Evolutionary conservation across 1,140 invertebrate species (phyloP).

Genomic region (Brachystomella parvula): DNA sequence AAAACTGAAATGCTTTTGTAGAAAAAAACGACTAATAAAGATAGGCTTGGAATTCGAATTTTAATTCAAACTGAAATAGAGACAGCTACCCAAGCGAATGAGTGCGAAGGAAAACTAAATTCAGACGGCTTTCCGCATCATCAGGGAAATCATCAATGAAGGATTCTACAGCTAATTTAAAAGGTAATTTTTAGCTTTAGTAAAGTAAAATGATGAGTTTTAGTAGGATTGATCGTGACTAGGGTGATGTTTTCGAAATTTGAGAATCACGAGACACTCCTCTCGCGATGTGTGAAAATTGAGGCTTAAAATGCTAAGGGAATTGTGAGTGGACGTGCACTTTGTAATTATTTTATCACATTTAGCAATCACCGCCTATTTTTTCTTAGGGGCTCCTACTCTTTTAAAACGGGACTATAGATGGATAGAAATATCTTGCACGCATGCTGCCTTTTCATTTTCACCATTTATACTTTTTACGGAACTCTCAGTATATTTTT

Average conservation of each 20-base stretch:
- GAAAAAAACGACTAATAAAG: no score
- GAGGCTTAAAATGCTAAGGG: no score
- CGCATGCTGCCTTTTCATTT: background rate
- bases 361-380: slow-evolving; percentile 11
- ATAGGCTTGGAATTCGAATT: slow-evolving; percentile 20
- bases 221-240: background rate
- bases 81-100: slow-evolving; percentile 2
- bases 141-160: background rate
- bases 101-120: background rate
- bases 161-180: background rate
- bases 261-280: no score
- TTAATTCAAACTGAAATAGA: slow-evolving; percentile 26
- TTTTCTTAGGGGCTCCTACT: background rate
- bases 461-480: background rate
- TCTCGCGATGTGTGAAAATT: no score
- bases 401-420: background rate
- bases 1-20: no score
- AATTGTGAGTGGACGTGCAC: background rate
- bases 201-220: background rate
- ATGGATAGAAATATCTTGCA: background rate
- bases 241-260: background rate
- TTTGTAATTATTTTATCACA: slow-evolving; percentile 4
- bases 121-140: background rate
- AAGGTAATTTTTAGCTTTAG: background rate
- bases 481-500: background rate